Evolutionary conservation across 2,797 vertebrate genomes (phyloP).

Genomic region (Cheirogaleus major): DNA sequence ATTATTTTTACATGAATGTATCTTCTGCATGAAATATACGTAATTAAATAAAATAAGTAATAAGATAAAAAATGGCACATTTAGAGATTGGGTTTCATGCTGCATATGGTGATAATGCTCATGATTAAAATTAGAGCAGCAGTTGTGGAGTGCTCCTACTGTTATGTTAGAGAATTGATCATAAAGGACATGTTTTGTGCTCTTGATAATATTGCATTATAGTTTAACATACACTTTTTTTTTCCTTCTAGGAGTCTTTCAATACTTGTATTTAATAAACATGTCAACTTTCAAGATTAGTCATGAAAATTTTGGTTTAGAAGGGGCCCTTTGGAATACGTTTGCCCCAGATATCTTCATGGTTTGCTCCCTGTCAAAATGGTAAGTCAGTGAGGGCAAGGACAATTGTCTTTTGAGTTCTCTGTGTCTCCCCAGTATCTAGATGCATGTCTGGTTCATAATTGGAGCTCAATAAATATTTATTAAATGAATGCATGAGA

Average conservation of each 20-base stretch:
- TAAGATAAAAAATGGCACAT: neutral
- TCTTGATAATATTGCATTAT: neutral
- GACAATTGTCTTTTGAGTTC: neutral
- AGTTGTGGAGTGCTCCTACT: neutral
- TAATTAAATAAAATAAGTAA: neutral
- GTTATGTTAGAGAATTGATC: neutral
- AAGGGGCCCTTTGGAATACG: neutral
- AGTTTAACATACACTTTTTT: neutral
- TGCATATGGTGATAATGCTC: neutral
- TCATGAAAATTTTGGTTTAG: neutral
- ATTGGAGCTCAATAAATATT: neutral
- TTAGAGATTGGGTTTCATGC: neutral
- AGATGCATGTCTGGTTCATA: neutral
- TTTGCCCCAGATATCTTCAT: neutral
- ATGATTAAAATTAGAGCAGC: neutral
- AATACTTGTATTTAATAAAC: slow-evolving; percentile 41
- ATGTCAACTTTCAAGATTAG: neutral
- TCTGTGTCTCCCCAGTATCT: neutral
- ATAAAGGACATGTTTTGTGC: neutral
- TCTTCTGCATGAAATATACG: neutral
- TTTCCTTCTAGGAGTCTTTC: neutral
- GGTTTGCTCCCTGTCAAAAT: neutral
- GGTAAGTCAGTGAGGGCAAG: neutral
- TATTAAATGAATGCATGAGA: neutral
- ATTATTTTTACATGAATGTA: neutral